Conservation (phyloP, 1,140 invertebrate species). For the Onthophagus taurus region DNA sequence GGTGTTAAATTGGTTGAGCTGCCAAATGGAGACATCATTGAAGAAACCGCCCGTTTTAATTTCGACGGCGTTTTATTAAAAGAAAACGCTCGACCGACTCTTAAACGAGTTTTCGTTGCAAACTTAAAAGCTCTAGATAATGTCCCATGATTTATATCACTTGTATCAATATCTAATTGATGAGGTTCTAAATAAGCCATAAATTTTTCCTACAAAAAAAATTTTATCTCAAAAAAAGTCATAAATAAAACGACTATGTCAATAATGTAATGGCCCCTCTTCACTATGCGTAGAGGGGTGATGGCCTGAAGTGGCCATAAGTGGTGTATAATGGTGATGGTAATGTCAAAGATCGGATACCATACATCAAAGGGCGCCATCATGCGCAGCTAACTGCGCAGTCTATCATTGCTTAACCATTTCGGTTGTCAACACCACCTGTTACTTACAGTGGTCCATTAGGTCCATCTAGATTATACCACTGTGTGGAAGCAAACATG, state of each 20-base stretch:
- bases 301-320: no score
- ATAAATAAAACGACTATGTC: neutral
- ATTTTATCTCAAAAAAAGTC: neutral
- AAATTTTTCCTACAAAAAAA: conserved; percentile 60
- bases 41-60: conserved; percentile 85
- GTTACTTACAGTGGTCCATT: no score
- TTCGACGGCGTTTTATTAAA: conserved; percentile 92
- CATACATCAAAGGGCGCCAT: no score
- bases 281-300: no score
- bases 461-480: no score
- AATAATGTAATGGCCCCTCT: no score
- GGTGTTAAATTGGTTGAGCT: conserved; percentile 68
- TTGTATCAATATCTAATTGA: conserved; percentile 75
- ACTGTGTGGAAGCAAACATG: no score
- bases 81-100: conserved; percentile 86
- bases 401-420: no score
- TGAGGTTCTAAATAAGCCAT: conserved; percentile 63
- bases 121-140: conserved; percentile 81
- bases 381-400: no score
- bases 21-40: conserved; percentile 87
- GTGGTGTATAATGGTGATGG: no score
- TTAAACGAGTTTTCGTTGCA: conserved; percentile 70
- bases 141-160: conserved; percentile 71
- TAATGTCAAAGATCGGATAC: no score
- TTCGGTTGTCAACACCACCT: no score